Evolutionary conservation across 2,113 vertebrate genomes (phyloP), one percentile per base, ranked within the genome.

Genomic region (Nipponia nippon): DNA sequence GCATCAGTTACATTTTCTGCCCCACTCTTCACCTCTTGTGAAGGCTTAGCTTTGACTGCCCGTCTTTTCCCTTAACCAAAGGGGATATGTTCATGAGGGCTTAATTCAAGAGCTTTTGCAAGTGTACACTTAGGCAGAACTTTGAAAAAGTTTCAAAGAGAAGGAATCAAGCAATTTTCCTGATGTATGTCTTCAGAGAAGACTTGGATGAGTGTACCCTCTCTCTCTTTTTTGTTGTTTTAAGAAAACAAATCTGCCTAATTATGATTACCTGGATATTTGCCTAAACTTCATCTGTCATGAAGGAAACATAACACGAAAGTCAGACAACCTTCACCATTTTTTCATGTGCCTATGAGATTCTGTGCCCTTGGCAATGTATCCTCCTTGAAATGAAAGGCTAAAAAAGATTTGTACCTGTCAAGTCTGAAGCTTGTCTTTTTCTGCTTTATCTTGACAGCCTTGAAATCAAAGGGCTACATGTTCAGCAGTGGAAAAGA

Each of bases 341-440:
- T 96, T 90, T 95, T 90, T 95, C 88, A 93, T 79, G 71, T 46
- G 66, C 63, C 65, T 96, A 19, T 80, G 80, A 87, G 36, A 72
- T 56, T 83, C 88, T 46, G n/a, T 52, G 81, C 87, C 84, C 46
- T 80, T 77, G 84, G 91, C 84, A 96, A 83, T 27, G 29, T 5
- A 87, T 85, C 49, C 44, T 56, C n/a, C 82, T 62, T 19, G 38
- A 92, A 95, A 95, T 76, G 78, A 93, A 94, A 95, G 83, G 75
- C 95, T 93, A 88, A 56, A 91, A 80, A 93, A 97, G 81, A 95
- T 96, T 92, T 95, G 94, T 91, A 94, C 71, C 88, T 96, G 93
- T 95, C 91, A 94, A 77, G 78, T 67, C 83, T 94, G 76, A 94
- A 79, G 83, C 47, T 94, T 94, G 58, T 36, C 90, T 83, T 95